A percentile compares a stretch with the other conserved stretches of the same genome.
Evolutionary conservation across 2,888 invertebrate genomes (phyloP).

Genomic region (Hypomecis atomaria): DNA sequence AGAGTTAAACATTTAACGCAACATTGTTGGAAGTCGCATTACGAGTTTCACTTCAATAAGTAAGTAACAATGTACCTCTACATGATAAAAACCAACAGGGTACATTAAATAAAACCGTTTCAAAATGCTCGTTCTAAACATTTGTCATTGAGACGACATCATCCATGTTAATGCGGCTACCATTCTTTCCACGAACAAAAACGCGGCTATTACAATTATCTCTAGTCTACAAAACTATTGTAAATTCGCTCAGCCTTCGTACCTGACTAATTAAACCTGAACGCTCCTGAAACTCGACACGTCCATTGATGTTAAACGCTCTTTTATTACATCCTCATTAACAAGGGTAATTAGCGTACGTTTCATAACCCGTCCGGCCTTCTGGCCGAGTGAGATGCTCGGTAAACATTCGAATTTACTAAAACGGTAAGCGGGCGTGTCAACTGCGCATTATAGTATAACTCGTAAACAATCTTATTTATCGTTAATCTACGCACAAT

Average conservation of each 20-base stretch:
- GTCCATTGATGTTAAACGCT: constrained; percentile 49
- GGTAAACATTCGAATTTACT: constrained; percentile 26
- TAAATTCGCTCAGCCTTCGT: constrained; percentile 27
- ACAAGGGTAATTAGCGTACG: constrained; percentile 66
- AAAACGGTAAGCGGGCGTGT: constrained; percentile 4
- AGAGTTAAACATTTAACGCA: too few relatives aligned
- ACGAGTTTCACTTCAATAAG: too few relatives aligned
- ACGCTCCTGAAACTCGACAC: constrained; percentile 47
- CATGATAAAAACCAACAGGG: too few relatives aligned
- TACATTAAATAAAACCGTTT: too few relatives aligned
- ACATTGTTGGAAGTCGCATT: too few relatives aligned
- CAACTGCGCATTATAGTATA: constrained; percentile 21
- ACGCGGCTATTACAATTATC: constrained; percentile 27
- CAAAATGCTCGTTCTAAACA: too few relatives aligned
- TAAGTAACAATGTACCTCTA: too few relatives aligned
- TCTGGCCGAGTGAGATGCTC: constrained; percentile 42
- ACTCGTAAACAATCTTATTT: constrained; percentile 15
- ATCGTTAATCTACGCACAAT: constrained; percentile 16
- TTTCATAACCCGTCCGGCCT: constrained; percentile 66
- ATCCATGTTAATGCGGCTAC: background rate
- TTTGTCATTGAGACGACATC: background rate
- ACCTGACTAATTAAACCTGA: constrained; percentile 35
- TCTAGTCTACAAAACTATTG: constrained; percentile 26
- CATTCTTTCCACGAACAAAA: constrained; percentile 6
- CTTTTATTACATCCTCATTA: constrained; percentile 75